Evolutionary conservation across 2,888 invertebrate genomes (phyloP), one percentile per base, ranked within the genome.

Genomic region (Digitonthophagus gazella): DNA sequence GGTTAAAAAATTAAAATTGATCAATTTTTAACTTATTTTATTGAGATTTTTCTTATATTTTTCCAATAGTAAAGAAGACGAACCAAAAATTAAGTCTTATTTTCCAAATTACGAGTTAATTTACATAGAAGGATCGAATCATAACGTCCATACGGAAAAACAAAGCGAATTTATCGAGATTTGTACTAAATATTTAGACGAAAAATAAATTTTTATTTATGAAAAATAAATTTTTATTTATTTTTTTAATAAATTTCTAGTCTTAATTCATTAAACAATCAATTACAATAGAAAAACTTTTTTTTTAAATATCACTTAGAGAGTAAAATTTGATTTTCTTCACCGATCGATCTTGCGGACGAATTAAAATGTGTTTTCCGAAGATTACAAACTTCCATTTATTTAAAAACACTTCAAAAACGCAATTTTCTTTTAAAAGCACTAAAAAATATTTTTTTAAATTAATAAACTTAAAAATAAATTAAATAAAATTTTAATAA

Each of bases 331-430:
- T 95, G 64, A 93, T 87, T 82, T 94, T 95, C 76, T 91, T 93
- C 0, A 90, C 89, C 6, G 92, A 91, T 72, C 96, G 84, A 75
- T 96, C 95, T 0, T 90, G 90, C 0, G 95, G 91, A 71, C 90
- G 85, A 11, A 89, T 86, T 74, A 87, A 86, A 65, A 96, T 85
- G 79, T 93, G 91, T 81, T 93, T 94, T 3, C 97, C 97, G 83
- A 92, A 93, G 64, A 97, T 84, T 66, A 90, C 90, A 71, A 93
- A 86, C 69, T 84, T 83, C 72, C 88, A 83, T 63, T 84, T 84
- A 22, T 22, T 6, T 6, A 15, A 57, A 57, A 11, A 5, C 11
- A 57, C 8, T 4, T 57, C 57, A 15, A 57, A 15, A 57, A 15
- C 15, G 15, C 15, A 57, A 57, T 15, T 58, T 6, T 58, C 15